Conservation (phyloP, 2,888 invertebrate species). For the Unio pictorum region DNA sequence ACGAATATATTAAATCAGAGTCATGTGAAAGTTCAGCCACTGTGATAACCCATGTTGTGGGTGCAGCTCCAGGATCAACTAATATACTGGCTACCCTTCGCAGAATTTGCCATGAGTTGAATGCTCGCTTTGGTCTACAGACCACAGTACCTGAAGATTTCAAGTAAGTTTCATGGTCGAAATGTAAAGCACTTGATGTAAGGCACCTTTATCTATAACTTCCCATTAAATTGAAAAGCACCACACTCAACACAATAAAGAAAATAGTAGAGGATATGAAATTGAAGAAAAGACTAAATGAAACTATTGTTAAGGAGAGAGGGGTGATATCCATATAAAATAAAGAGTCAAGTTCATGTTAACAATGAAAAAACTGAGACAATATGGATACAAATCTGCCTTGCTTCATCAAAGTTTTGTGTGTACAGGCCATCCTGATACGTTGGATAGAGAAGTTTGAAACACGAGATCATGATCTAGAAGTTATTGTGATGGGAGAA, state of each 20-base stretch:
- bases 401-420: no score
- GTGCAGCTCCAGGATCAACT: conserved; percentile 66
- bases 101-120: conserved; percentile 61
- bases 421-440: no score
- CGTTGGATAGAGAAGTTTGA: no score
- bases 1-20: conserved; percentile 43
- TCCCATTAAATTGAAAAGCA: neutral
- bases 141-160: conserved; percentile 60
- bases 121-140: conserved; percentile 50
- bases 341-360: no score
- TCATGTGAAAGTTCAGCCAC: conserved; percentile 37
- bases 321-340: no score
- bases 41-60: conserved; percentile 65
- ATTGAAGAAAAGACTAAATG: no score
- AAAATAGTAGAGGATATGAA: neutral
- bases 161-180: conserved; percentile 51
- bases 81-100: conserved; percentile 60
- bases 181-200: neutral
- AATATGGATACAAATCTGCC: neutral
- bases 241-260: neutral
- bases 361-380: neutral
- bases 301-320: no score
- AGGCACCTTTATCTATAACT: neutral
- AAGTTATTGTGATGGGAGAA: no score
- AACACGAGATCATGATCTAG: no score